Evolutionary conservation across 1,140 invertebrate species (phyloP).

Genomic region (Gryllus bimaculatus): DNA sequence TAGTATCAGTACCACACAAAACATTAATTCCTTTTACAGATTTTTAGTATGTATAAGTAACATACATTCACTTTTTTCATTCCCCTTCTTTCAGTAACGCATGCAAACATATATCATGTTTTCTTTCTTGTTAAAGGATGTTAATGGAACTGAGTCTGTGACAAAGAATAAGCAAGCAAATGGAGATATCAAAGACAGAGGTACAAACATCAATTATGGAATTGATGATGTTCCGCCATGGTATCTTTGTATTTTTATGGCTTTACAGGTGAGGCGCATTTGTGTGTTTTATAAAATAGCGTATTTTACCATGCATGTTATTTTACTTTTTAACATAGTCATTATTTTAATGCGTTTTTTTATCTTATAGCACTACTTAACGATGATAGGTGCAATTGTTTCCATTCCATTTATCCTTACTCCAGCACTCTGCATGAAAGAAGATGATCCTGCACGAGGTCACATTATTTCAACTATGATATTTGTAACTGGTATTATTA

Average conservation of each 20-base stretch:
- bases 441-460: conserved; percentile 64
- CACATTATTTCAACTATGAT: conserved; percentile 82
- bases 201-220: conserved; percentile 53
- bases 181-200: conserved; percentile 26
- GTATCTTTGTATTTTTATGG: conserved; percentile 74
- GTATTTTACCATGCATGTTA: too few relatives aligned
- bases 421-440: conserved; percentile 69
- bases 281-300: background rate
- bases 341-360: too few relatives aligned
- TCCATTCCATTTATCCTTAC: conserved; percentile 75
- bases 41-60: too few relatives aligned
- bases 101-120: background rate
- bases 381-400: conserved; percentile 79
- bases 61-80: too few relatives aligned
- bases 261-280: conserved; percentile 55
- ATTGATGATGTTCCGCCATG: conserved; percentile 75
- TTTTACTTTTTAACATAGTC: too few relatives aligned
- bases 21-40: too few relatives aligned
- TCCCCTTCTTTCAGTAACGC: too few relatives aligned
- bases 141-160: background rate
- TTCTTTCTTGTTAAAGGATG: background rate
- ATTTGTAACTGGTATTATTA: conserved; percentile 76
- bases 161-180: background rate
- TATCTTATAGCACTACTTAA: conserved; percentile 65
- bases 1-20: too few relatives aligned